Evolutionary conservation across 2,113 vertebrate genomes (phyloP), one percentile per base, ranked within the genome.

Genomic region (Xiphophorus couchianus): DNA sequence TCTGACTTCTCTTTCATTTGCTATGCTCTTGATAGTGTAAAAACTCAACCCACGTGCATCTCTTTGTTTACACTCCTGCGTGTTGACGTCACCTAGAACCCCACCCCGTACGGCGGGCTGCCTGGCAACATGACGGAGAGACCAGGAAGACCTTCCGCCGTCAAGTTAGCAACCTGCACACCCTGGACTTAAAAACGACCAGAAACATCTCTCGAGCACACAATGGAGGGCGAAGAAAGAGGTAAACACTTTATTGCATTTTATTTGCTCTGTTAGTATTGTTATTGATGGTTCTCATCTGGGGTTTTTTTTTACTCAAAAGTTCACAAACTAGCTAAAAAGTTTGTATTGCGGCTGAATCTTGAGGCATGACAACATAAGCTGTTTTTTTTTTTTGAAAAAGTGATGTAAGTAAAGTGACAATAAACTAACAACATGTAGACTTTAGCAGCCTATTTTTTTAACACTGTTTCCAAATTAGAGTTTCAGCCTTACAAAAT

Each of bases 181-280:
- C 62, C 28, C 27, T 69, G 78, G 81, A 63, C 62, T 31, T 58
- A 27, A 62, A 80, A 88, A 76, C 63, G 10, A 22, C 14, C 3
- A 65, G 39, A 84, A 84, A 70, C 75, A 60, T 58, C 71, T 19
- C 25, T 22, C 61, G 13, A n/a, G 30, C 4, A 19, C 13, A 88
- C 77, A 9, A 95, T 95, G 94, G 94, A 94, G 78, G 89, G 91
- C 48, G 77, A 87, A 73, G 89, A 91, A 11, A 85, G 91, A 91
- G 93, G 93, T 95, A 93, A 88, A 4, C 10, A 0, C 33, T 61
- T 69, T 29, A 12, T n/a, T 28, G 5, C 54, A 1, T 0, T 9
- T 74, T 42, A 66, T 31, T 33, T 17, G 31, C 7, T 2, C 10
- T 48, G 10, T 27, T 13, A 12, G 2, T 67, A 29, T 30, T 9